These are phyloP conservation scores for Dolichoris vasculosae DNA, from an alignment of 1,140 invertebrate genomes.

Conservation along the genomic window DNA sequence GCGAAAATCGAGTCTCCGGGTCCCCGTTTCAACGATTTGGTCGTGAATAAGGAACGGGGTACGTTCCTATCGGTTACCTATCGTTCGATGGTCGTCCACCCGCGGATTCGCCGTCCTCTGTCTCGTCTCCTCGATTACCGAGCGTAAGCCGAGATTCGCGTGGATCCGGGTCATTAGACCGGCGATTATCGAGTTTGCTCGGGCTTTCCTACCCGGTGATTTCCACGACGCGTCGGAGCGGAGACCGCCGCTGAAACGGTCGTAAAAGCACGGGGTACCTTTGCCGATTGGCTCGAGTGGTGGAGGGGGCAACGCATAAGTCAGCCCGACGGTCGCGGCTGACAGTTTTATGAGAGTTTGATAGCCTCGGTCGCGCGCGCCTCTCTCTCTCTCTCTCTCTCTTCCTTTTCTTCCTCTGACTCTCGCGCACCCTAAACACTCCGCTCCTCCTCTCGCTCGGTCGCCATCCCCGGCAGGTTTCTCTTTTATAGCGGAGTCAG, in stretches of 20 bases:
- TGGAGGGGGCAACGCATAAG: conserved; percentile 70
- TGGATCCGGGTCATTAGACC: background rate
- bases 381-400: conserved; percentile 64
- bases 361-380: conserved; percentile 67
- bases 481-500: background rate
- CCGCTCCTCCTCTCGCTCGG: conserved; percentile 21
- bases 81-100: too few species aligned
- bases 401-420: conserved; percentile 59
- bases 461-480: background rate
- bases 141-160: background rate
- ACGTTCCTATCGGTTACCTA: too few species aligned
- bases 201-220: background rate
- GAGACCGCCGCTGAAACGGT: background rate
- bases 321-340: conserved; percentile 70
- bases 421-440: conserved; percentile 47
- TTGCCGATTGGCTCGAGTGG: conserved; percentile 26
- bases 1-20: too few species aligned
- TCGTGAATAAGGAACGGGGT: too few species aligned
- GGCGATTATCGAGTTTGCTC: background rate
- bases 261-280: conserved; percentile 12
- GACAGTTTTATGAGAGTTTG: conserved; percentile 76
- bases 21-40: too few species aligned
- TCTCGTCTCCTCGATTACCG: background rate
- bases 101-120: background rate
- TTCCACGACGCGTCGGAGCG: background rate